Evolutionary conservation across 2,888 invertebrate species (phyloP).

Genomic region (Stenichneumon culpator): DNA sequence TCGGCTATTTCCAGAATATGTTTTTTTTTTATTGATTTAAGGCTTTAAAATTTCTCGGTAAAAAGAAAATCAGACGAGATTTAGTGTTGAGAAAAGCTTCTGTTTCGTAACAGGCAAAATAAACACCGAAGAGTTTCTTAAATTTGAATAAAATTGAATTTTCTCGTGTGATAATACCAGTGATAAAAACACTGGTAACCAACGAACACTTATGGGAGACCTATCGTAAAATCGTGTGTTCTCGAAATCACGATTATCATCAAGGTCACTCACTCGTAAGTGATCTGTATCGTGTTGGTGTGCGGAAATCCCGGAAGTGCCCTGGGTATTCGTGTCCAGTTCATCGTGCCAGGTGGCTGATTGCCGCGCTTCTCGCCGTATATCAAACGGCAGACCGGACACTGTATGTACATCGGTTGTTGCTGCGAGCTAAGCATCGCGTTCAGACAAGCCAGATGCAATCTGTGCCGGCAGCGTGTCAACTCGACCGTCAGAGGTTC

Average conservation of each 20-base stretch:
- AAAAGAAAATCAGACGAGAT: too few species aligned
- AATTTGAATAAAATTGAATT: too few species aligned
- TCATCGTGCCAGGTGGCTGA: slow-evolving; percentile 94
- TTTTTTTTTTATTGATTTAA: too few species aligned
- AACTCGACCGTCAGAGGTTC: slow-evolving; percentile 88
- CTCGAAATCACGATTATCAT: not conserved
- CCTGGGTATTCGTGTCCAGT: slow-evolving; percentile 91
- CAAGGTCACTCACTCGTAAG: slow-evolving; percentile 89
- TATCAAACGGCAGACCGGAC: slow-evolving; percentile 94
- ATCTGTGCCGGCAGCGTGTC: slow-evolving; percentile 91
- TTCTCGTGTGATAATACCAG: too few species aligned
- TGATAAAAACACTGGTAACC: too few species aligned
- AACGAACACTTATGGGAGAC: too few species aligned
- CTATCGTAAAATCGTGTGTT: too few species aligned
- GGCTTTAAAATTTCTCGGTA: too few species aligned
- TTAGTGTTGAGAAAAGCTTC: too few species aligned
- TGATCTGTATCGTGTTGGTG: slow-evolving; percentile 92
- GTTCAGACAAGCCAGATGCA: slow-evolving; percentile 93
- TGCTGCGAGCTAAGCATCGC: slow-evolving; percentile 90
- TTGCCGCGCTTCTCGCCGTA: slow-evolving; percentile 93
- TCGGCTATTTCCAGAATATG: too few species aligned
- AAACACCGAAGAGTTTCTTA: too few species aligned
- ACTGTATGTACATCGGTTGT: slow-evolving; percentile 90
- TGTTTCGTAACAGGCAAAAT: too few species aligned
- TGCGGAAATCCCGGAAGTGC: slow-evolving; percentile 90